These are phyloP conservation scores for Enteromius paludinosus DNA, from an alignment of 2,797 vertebrate species.

Conservation along the genomic window DNA sequence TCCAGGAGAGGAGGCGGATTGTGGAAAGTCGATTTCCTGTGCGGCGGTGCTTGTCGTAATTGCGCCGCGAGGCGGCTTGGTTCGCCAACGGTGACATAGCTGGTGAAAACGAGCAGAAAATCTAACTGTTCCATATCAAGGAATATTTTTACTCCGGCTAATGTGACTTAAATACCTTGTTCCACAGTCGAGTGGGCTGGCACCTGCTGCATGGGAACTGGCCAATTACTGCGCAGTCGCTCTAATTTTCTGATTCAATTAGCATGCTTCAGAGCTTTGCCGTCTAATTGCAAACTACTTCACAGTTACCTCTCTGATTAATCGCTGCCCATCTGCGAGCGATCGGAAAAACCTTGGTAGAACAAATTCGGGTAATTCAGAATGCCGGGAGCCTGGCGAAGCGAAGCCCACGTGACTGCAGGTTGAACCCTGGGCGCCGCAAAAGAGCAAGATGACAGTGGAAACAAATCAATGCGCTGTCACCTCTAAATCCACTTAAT, in stretches of 20 bases:
- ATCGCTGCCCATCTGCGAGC: slow-evolving; percentile 99
- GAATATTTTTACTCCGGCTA: slow-evolving; percentile 97
- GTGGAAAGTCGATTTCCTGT: slow-evolving; percentile 63
- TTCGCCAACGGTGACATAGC: slow-evolving; percentile 82
- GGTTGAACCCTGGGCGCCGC: slow-evolving; percentile 84
- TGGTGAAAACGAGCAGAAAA: slow-evolving; percentile 96
- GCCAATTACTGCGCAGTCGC: slow-evolving; percentile 98
- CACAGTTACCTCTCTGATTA: slow-evolving; percentile 99
- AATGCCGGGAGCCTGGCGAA: slow-evolving; percentile 85
- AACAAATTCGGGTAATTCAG: slow-evolving; percentile 94
- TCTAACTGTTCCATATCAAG: slow-evolving; percentile 97
- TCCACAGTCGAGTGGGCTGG: slow-evolving; percentile 99
- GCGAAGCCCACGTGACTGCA: slow-evolving; percentile 82
- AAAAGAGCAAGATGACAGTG: slow-evolving; percentile 39
- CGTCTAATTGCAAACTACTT: slow-evolving; percentile 99
- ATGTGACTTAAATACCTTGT: slow-evolving; percentile 99
- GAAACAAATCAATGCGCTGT: slow-evolving; percentile 41
- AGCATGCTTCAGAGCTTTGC: slow-evolving; percentile 99
- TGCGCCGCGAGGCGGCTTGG: slow-evolving; percentile 58
- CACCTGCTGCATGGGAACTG: slow-evolving; percentile 99
- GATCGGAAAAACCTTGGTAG: slow-evolving; percentile 90
- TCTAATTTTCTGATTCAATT: slow-evolving; percentile 99
- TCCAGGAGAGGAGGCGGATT: slow-evolving; percentile 52
- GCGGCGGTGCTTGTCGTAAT: slow-evolving; percentile 58
- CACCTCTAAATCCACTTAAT: slow-evolving; percentile 43